Percentiles rank a stretch among this genome's conserved stretches.
phyloP scores from a whole-genome alignment of 2,888 invertebrate species.

The Cephus pulcher region DNA sequence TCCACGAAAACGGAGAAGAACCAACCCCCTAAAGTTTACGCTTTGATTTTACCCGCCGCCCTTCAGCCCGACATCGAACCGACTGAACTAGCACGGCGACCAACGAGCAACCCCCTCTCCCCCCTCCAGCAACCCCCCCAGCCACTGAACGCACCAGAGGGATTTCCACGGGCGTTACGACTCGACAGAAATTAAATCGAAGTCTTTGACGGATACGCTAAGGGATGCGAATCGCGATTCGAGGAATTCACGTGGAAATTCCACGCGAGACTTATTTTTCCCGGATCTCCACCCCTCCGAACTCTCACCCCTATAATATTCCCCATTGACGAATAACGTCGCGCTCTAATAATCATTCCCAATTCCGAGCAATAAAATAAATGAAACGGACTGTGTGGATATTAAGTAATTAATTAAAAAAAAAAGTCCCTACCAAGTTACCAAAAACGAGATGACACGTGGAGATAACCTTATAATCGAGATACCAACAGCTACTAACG shows the following conservation, averaged over 20 bases:
- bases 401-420: background rate
- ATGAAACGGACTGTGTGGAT: background rate
- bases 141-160: conserved; percentile 26
- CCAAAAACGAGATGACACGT: background rate
- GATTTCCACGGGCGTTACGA: conserved; percentile 41
- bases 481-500: background rate
- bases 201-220: conserved; percentile 54
- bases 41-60: conserved; percentile 52
- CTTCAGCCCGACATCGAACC: conserved; percentile 1
- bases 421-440: background rate
- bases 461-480: background rate
- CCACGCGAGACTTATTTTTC: conserved; percentile 15
- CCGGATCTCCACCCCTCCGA: background rate
- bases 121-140: conserved; percentile 24
- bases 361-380: background rate
- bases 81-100: background rate
- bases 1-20: background rate
- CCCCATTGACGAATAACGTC: background rate
- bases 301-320: background rate
- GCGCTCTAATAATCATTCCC: background rate
- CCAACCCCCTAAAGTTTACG: conserved; percentile 49
- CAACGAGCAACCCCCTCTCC: background rate
- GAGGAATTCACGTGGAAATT: conserved; percentile 26
- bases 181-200: conserved; percentile 59
- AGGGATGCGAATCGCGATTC: conserved; percentile 34